These are phyloP conservation scores for Netelia inedita DNA, from an alignment of 2,888 invertebrate species.

Conservation along the genomic window DNA sequence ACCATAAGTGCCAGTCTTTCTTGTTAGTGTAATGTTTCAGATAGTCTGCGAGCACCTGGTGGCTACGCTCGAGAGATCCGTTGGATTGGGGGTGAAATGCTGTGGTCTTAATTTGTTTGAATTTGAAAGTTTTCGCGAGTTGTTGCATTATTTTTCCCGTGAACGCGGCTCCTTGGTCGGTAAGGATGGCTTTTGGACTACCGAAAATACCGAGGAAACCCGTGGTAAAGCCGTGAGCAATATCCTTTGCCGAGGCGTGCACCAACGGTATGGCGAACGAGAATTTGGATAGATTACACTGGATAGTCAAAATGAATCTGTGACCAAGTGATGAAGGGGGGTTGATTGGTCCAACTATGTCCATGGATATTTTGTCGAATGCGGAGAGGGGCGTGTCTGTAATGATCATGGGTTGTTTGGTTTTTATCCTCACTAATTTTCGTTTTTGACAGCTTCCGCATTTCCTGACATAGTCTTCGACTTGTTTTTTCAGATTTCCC, in stretches of 20 bases:
- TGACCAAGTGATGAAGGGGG: not conserved
- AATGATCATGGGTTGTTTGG: slow-evolving; percentile 39
- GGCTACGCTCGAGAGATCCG: slow-evolving; percentile 10
- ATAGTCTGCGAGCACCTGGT: not conserved
- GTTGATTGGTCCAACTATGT: slow-evolving; percentile 14
- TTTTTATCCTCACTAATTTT: slow-evolving; percentile 39
- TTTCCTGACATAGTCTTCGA: slow-evolving; percentile 53
- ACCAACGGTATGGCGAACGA: slow-evolving; percentile 52
- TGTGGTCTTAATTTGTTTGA: not conserved
- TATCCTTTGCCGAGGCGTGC: slow-evolving; percentile 34
- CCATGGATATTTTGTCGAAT: not conserved
- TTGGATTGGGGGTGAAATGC: slow-evolving; percentile 10
- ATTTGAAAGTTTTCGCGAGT: slow-evolving; percentile 5
- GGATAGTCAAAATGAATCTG: slow-evolving; percentile 49
- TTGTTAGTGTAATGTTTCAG: not conserved
- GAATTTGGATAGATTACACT: slow-evolving; percentile 63
- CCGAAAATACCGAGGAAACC: slow-evolving; percentile 58
- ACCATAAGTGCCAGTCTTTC: slow-evolving; percentile 4
- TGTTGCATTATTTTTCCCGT: slow-evolving; percentile 37
- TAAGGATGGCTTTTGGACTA: slow-evolving; percentile 43
- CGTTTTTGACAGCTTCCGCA: slow-evolving; percentile 65
- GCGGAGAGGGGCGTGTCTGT: slow-evolving; percentile 20
- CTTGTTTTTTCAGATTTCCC: slow-evolving; percentile 59
- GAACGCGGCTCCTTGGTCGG: slow-evolving; percentile 63
- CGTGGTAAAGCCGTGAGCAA: slow-evolving; percentile 54